phyloP scores from a whole-genome alignment of 1,140 invertebrate genomes.

The Himalopsyche phryganea region DNA sequence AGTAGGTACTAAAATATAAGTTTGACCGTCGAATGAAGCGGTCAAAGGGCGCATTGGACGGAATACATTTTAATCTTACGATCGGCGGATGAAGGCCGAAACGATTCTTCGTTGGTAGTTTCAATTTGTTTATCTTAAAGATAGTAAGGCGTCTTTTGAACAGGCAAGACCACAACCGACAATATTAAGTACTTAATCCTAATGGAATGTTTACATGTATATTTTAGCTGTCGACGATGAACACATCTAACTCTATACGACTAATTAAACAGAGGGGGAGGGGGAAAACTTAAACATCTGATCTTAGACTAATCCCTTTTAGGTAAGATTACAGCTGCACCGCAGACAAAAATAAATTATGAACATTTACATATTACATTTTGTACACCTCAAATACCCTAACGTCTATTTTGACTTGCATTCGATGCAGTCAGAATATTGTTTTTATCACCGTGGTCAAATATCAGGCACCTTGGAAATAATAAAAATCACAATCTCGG shows the following conservation, averaged over 20 bases:
- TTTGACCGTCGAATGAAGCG: constrained; percentile 18
- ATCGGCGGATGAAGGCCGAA: constrained; percentile 31
- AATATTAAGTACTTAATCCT: constrained; percentile 54
- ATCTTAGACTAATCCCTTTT: neutral
- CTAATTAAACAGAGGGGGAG: constrained; percentile 17
- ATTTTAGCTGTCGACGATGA: constrained; percentile 24
- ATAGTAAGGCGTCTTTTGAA: constrained; percentile 42
- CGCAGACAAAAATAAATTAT: constrained; percentile 20
- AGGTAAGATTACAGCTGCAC: constrained; percentile 24
- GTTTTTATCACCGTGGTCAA: constrained; percentile 32
- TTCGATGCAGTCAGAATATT: constrained; percentile 33
- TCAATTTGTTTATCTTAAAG: constrained; percentile 49
- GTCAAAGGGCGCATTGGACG: constrained; percentile 31
- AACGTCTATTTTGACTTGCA: constrained; percentile 26
- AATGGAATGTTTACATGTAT: constrained; percentile 46
- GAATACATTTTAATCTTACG: constrained; percentile 16
- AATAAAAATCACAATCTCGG: constrained; percentile 12
- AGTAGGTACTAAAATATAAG: constrained; percentile 32
- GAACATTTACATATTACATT: constrained; percentile 13
- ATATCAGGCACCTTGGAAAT: constrained; percentile 34
- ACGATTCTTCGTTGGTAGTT: constrained; percentile 52
- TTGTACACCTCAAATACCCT: constrained; percentile 12
- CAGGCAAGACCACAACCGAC: constrained; percentile 58
- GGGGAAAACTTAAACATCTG: constrained; percentile 6
- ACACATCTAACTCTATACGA: constrained; percentile 30